Evolutionary conservation across 2,888 invertebrate genomes (phyloP), one percentile per base, ranked within the genome.

Genomic region (Helleia helle): DNA sequence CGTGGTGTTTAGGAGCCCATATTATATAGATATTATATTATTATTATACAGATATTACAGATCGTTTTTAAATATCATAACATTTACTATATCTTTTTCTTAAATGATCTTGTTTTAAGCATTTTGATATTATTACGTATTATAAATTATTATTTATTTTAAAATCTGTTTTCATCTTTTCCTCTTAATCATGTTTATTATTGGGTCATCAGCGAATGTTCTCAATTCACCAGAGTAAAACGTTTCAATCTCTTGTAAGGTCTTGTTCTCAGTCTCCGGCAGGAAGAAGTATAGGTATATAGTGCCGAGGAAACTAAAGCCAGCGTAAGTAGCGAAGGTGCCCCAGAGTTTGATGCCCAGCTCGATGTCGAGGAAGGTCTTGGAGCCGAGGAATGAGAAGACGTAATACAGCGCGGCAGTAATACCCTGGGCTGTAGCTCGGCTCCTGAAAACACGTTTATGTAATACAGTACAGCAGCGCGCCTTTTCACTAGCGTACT

Each of bases 181-280:
- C 17, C 64, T 68, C 47, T 61, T 80, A 6, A 76, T 71, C 2
- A 58, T 55, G 30, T 80, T 80, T 8, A 76, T 71, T 9, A 84
- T 42, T 24, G 77, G 75, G 46, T 84, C 84, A 36, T 83, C 64
- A 4, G 84, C 83, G 31, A 84, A 84, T 26, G 60, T 72, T 50
- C 59, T 68, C 2, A 67, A 48, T 46, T 72, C 56, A 4, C 77
- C 79, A 15, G 59, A 63, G 47, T 81, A 87, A 44, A 69, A 75
- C 0, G 65, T 59, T 55, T 87, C 87, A 8, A 87, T 86, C 50
- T 87, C 84, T 58, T 81, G 75, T 7, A 87, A 65, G 0, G 73
- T 63, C 40, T 74, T 81, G 0, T 86, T 86, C 68, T 88, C 87
- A 0, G 88, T 88, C 59, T 88, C 87, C 22, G 87, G 86, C 45